phyloP scores from a whole-genome alignment of 2,888 invertebrate genomes.

The Smittia aterrima region DNA sequence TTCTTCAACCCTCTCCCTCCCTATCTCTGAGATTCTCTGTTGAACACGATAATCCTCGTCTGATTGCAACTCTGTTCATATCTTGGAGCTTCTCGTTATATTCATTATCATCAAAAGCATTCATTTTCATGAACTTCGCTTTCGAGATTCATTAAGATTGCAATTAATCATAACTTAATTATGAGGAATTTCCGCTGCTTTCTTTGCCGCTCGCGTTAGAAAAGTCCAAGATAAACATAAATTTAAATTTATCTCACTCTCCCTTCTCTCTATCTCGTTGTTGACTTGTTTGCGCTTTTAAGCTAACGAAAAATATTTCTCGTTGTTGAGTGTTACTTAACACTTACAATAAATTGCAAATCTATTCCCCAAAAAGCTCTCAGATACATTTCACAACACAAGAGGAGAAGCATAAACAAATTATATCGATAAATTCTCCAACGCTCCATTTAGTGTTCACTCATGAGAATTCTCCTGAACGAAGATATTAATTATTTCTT shows the following conservation, averaged over 20 bases:
- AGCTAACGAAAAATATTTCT: no score
- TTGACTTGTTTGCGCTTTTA: no score
- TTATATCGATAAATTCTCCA: background rate
- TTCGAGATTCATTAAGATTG: background rate
- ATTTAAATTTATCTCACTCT: background rate
- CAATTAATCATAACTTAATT: slow-evolving; percentile 8
- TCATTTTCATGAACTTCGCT: background rate
- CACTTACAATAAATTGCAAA: no score
- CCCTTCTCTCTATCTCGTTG: no score
- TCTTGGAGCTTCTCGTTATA: background rate
- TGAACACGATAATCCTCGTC: background rate
- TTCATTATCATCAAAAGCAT: slow-evolving; percentile 1
- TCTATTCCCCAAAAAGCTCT: no score
- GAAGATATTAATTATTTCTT: background rate
- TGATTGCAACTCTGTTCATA: background rate
- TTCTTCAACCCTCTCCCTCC: background rate
- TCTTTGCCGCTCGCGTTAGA: background rate
- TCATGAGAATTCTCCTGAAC: slow-evolving; percentile 2
- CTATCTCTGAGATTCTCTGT: background rate
- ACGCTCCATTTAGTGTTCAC: background rate
- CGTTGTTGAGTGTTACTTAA: no score
- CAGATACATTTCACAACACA: background rate
- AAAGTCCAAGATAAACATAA: background rate
- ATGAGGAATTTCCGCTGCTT: background rate
- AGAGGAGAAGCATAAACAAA: slow-evolving; percentile 1